phyloP scores from a whole-genome alignment of 2,888 invertebrate species.

The Augiades crinisus region DNA sequence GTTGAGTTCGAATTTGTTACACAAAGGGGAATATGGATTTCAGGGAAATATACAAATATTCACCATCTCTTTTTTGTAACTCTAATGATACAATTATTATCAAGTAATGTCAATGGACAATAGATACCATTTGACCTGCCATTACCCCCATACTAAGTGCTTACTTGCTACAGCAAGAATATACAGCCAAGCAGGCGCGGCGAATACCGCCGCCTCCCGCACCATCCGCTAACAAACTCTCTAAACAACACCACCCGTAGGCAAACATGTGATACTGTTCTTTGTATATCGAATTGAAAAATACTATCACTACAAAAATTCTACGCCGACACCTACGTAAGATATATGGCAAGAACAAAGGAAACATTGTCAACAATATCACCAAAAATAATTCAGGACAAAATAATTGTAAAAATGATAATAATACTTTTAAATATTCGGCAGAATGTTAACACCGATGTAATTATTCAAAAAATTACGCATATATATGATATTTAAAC shows the following conservation, averaged over 20 bases:
- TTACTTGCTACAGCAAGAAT: constrained; percentile 76
- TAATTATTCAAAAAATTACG: constrained; percentile 54
- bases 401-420: constrained; percentile 54
- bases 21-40: too few relatives aligned
- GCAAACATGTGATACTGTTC: constrained; percentile 73
- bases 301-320: constrained; percentile 72
- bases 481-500: constrained; percentile 56
- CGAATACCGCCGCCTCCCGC: constrained; percentile 58
- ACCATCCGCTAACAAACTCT: constrained; percentile 68
- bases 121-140: constrained; percentile 79
- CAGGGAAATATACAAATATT: too few relatives aligned
- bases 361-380: constrained; percentile 68
- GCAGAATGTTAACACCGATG: constrained; percentile 42
- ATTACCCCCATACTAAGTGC: constrained; percentile 71
- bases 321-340: constrained; percentile 75
- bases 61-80: too few relatives aligned
- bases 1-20: too few relatives aligned
- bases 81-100: constrained; percentile 82
- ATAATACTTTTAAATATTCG: constrained; percentile 58
- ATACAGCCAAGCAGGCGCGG: constrained; percentile 65
- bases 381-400: constrained; percentile 47
- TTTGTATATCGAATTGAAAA: constrained; percentile 75
- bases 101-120: constrained; percentile 80
- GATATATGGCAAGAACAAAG: constrained; percentile 79
- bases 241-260: constrained; percentile 73